Base-by-base conservation (phyloP, 2,113 vertebrate genomes). In the Pithys albifrons region DNA sequence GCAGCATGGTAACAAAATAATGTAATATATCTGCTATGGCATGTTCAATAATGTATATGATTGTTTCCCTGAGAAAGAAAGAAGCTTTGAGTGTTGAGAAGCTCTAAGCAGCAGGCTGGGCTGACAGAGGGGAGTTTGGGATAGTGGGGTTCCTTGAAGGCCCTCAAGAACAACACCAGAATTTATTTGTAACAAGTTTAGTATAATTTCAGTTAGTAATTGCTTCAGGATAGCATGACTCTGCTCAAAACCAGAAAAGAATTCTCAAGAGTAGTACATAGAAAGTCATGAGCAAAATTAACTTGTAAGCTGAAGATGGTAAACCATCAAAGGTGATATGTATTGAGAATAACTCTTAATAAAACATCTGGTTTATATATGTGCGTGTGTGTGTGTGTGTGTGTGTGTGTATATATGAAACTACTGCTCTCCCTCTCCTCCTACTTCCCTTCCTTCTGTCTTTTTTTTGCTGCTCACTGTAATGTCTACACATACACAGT, bases 1-100 rank as follows among this genome's bases (percentile, higher is more conserved):
- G 72, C 62, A 69, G 29, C 37, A 23, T 13, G 61, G 70, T 86
- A 78, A 65, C 66, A 84, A 81, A 97, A 95, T 89, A 96, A 96
- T 82, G 46, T 92, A 87, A 65, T 75, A 61, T 85, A 69, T 73
- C 91, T 92, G 58, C 66, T 83, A 33, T 82, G 52, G n/a, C n/a
- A 54, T 49, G 12, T 55, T 96, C 75, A 97, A 78, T 96, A 95
- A 96, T 65, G 59, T 85, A 82, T 70, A 46, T 0, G 1, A 88
- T 84, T 96, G 33, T 93, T 97, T 92, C 64, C 92, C 48, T 64
- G 62, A 89, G 29, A 9, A 48, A 27, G 73, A 93, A 86, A 67
- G 55, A 94, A 88, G 52, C 39, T 45, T 88, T 92, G 39, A 71
- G 67, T 91, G 31, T 70, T 90, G 55, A 94, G 48, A 91, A 64